Base-by-base conservation (phyloP, 2,888 invertebrate genomes). In the Hypselothyrea guttata region DNA sequence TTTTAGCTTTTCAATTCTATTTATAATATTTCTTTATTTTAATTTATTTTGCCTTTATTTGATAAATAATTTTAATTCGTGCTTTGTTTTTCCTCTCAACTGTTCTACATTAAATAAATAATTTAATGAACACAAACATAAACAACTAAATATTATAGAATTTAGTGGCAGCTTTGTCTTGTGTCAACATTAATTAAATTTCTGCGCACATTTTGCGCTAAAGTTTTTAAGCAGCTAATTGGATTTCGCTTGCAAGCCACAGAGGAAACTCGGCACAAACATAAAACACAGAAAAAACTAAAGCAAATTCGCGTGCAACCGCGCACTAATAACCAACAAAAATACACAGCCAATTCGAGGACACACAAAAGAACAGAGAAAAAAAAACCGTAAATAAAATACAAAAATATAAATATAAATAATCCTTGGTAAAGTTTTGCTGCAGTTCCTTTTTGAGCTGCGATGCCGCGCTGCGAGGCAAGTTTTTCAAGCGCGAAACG, bases 171-270 rank as follows among this genome's bases (percentile, higher is more conserved):
- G 71, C 64, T 71, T 59, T 42, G 47, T 56, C 63, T 82, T 78
- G 75, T 78, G 78, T 84, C 78, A 84, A 78, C 84, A 78, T 82
- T 84, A 78, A 78, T 78, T 78, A 84, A 84, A 78, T 84, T 78
- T 75, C 61, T 46, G 78, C 75, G 75, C 75, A 64, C 68, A 81
- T 84, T 84, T 68, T 22, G 22, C 22, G 69, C 66, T n/a, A 51
- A 76, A 86, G 75, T 65, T 84, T 78, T 75, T 78, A 71, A 84
- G 73, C 83, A 75, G 83, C 85, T 86, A 86, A 86, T 86, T 86
- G 85, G 86, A 85, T 85, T 85, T 85, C 54, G 75, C 68, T 61
- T 71, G 75, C 77, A 65, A 54, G 49, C 71, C 56, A 57, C 56
- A 55, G 53, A 75, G 34, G 57, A 59, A 56, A 27, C 45, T 33